Evolutionary conservation across 2,113 vertebrate species (phyloP), one percentile per base, ranked within the genome.

Genomic region (Cricetomys ansorgei): DNA sequence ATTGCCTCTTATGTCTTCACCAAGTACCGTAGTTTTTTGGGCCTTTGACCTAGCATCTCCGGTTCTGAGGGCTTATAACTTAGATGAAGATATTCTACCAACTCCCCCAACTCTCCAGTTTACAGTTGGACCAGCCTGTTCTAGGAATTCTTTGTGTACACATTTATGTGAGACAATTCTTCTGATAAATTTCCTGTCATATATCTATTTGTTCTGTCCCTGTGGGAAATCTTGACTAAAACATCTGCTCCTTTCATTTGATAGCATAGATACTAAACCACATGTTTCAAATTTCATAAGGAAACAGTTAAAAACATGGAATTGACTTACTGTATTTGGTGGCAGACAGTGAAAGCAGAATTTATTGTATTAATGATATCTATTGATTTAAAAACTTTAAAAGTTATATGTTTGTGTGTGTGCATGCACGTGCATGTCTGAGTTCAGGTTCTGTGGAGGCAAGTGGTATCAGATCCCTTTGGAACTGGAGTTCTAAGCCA

Each of bases 281-380:
- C 31, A 34, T 50, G 85, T 81, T 48, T 94, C 29, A 86, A 31
- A 55, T 94, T 75, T 95, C 29, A 31, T 48, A 48, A 34, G 48
- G 34, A 91, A 93, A 87, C 10, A 65, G 21, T 81, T 59, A 73
- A 94, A 87, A 83, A 83, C 5, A 65, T 62, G 80, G 29, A 25
- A 48, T 64, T 73, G 29, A 53, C n/a, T 92, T 80, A 84, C 1
- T 45, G 13, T 91, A 45, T 89, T 50, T 48, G 64, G 72, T 13
- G 83, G 72, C 34, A 95, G 62, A 64, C 4, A 62, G 11, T 17
- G 12, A 72, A 81, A 91, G 57, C 31, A 86, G 64, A 88, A 57
- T 55, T 76, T 96, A 81, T 90, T 62, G 29, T 67, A 95, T 95
- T 89, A 90, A 92, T 50, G 19, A 19, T 15, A 70, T 1, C n/a